Evolutionary conservation across 2,113 vertebrate genomes (phyloP).

Genomic region (Mustelus asterias): DNA sequence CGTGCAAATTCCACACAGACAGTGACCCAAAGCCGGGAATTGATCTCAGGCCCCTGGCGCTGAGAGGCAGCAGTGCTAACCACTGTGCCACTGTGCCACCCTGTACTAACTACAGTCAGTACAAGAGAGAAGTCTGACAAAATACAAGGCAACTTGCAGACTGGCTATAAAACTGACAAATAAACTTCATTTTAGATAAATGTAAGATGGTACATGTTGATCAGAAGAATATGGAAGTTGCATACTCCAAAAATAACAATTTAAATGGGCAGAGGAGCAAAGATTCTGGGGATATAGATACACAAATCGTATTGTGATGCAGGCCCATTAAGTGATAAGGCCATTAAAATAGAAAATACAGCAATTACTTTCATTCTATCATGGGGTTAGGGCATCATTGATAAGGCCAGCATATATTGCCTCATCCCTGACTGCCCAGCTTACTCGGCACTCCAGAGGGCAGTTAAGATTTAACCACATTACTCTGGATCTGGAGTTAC

Average conservation of each 20-base stretch:
- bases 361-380: not conserved
- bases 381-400: no score
- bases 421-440: no score
- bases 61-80: no score
- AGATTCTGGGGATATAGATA: not conserved
- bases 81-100: no score
- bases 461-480: no score
- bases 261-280: not conserved
- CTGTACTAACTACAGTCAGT: no score
- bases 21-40: no score
- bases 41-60: no score
- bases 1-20: no score
- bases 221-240: not conserved
- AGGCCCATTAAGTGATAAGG: not conserved
- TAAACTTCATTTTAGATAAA: not conserved
- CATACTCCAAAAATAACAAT: not conserved
- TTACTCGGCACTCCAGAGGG: no score
- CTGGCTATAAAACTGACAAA: not conserved
- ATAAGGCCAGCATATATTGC: no score
- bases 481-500: no score
- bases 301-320: not conserved
- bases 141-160: not conserved
- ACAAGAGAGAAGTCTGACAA: not conserved
- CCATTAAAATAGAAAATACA: not conserved
- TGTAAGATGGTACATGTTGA: not conserved